Evolutionary conservation across 2,797 vertebrate species (phyloP), one percentile per base, ranked within the genome.

Genomic region (Clarias platycephalus): DNA sequence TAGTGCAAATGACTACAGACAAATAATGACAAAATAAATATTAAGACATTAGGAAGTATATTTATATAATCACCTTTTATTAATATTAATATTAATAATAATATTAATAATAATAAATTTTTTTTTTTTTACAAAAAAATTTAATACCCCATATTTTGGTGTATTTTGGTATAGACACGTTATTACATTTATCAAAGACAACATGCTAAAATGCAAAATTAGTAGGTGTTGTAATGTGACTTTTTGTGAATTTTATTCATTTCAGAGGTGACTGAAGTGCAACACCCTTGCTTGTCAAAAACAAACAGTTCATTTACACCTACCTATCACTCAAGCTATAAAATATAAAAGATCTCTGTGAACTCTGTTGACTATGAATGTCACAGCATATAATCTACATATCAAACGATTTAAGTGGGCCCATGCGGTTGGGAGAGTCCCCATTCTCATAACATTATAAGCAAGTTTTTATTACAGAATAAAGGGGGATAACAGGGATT

Each of bases 331-430:
- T 57, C 72, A 76, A 22, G 26, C 20, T 16, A 77, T n/a, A 20
- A 58, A 77, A 37, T 1, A 40, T 60, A 60, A 78, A 60, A n/a
- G 20, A 60, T 2, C 15, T 34, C 5, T 62, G 31, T 78, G 20
- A 60, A 3, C 15, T 37, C 10, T 62, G 31, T 62, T 7, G 22
- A 24, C 31, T 24, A 24, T 62, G 22, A 78, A 44, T 78, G 22
- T 63, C 18, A 6, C 40, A 78, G 58, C 76, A 62, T 78, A 18
- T 44, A 63, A n/a, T 78, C 62, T 60, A 62, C 34, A 78, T n/a
- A 40, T 62, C 6, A 78, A 44, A 26, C 1, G 0, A 40, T 62
- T 40, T 40, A 37, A 3, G 40, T 6, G 40, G 28, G 13, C 31
- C 12, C 8, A 15, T 63, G 20, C 37, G 24, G 1, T 79, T 63